Evolutionary conservation across 2,113 vertebrate species (phyloP).

Genomic region (Scortum barcoo): DNA sequence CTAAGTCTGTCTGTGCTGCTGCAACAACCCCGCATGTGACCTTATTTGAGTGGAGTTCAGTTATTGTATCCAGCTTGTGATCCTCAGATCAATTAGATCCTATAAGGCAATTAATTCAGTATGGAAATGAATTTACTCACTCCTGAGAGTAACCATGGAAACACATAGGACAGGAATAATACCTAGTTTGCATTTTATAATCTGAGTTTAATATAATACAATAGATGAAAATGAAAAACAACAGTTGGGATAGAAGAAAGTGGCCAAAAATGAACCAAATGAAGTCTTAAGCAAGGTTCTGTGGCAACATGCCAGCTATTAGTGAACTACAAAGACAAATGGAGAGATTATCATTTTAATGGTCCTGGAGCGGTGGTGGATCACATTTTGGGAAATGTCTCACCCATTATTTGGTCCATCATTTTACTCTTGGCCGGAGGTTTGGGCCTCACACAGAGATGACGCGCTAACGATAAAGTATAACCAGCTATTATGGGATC

Average conservation of each 20-base stretch:
- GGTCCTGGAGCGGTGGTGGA: conserved; percentile 35
- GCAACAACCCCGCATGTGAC: not conserved
- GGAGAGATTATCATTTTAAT: conserved; percentile 66
- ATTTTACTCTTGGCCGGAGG: conserved; percentile 54
- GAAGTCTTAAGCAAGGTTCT: conserved; percentile 15
- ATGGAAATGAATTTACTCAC: conserved; percentile 17
- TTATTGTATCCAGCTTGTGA: not conserved
- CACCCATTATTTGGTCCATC: conserved; percentile 63
- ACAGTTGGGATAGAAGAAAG: not conserved
- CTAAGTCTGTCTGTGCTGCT: conserved; percentile 2
- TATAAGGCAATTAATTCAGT: conserved; percentile 9
- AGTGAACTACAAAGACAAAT: conserved; percentile 70
- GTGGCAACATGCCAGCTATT: conserved; percentile 46
- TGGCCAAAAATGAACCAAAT: conserved; percentile 27
- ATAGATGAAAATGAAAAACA: conserved; percentile 17
- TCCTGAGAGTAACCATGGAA: conserved; percentile 13
- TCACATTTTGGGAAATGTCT: conserved; percentile 62
- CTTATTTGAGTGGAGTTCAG: not conserved
- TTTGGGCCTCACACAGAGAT: conserved; percentile 49
- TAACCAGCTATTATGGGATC: conserved; percentile 69
- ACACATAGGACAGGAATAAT: not conserved
- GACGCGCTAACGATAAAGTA: conserved; percentile 67
- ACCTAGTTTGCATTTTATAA: conserved; percentile 21
- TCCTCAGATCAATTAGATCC: conserved; percentile 15
- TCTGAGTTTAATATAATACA: not conserved